Base-by-base conservation (phyloP, 1,140 invertebrate genomes). In the Augochlora pura region DNA sequence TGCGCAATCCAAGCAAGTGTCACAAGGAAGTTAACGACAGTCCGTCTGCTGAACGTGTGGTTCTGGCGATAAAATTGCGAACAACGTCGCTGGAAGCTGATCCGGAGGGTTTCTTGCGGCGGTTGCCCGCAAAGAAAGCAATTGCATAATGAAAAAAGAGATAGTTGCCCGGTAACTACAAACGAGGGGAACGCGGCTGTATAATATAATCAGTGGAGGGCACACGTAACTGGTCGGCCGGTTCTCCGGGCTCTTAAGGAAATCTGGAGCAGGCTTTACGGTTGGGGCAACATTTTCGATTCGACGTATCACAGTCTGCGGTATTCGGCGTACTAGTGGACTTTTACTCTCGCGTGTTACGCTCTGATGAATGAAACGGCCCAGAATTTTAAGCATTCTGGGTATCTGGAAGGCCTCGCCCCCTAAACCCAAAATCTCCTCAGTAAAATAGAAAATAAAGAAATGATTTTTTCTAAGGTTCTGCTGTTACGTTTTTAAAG, bases 81-180 rank as follows among this genome's bases (percentile, higher is more conserved):
- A 25, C 32, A 16, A 1, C 32, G 38, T 23, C 23, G 46, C 25
- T 64, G 52, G 49, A 57, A 57, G n/a, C 39, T 49, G 69, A 27
- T 49, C 27, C 21, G 25, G 0, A 8, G 60, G 16, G 27, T 64
- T 69, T 78, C 38, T 65, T 60, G 25, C 46, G 42, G 21, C 52
- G 18, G 60, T 57, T 18, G 42, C 14, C 42, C 12, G 82, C 82
- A 86, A 91, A 90, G 90, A 91, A 91, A 91, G 89, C 85, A 77
- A 88, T 91, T 91, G 88, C 88, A 86, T 90, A 90, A 91, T 84
- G 81, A 86, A 88, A 89, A 90, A 88, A 91, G 90, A 90, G 90
- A 91, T 91, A 91, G 90, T 91, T 91, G 90, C 89, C 84, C 73
- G 85, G 75, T 77, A 66, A 75, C 68, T 87, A 71, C 66, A 83